These are phyloP conservation scores for Cotesia chilonis DNA, from an alignment of 1,140 invertebrate genomes.

Conservation along the genomic window DNA sequence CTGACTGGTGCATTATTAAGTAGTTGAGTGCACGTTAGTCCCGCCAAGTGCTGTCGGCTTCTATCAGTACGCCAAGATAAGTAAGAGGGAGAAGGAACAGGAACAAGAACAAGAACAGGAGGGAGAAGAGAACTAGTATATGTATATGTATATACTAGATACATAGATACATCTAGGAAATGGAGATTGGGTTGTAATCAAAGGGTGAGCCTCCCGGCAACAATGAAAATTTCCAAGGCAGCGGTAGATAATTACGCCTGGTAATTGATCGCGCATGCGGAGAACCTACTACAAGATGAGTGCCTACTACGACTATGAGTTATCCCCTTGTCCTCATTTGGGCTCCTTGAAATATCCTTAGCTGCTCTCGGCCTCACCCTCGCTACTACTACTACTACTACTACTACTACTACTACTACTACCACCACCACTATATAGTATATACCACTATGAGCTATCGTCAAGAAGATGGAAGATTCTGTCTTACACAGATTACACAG, in stretches of 20 bases:
- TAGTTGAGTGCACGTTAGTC: slow-evolving; percentile 57
- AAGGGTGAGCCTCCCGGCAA: slow-evolving; percentile 30
- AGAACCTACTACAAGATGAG: background rate
- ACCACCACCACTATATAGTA: too few relatives aligned
- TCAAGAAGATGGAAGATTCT: too few relatives aligned
- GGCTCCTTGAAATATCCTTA: background rate
- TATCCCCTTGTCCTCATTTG: background rate
- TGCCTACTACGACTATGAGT: background rate
- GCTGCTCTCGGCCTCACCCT: background rate
- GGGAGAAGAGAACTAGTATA: background rate
- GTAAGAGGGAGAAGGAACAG: background rate
- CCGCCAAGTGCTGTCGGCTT: slow-evolving; percentile 53
- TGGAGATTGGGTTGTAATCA: slow-evolving; percentile 3
- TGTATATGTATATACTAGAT: background rate
- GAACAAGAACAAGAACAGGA: too few relatives aligned
- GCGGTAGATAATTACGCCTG: slow-evolving; percentile 39
- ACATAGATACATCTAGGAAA: background rate
- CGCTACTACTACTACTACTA: too few relatives aligned
- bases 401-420: too few relatives aligned
- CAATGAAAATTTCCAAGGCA: slow-evolving; percentile 40
- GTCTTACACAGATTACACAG: too few relatives aligned
- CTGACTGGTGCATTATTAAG: slow-evolving; percentile 59
- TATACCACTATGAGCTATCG: too few relatives aligned
- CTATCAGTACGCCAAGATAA: slow-evolving; percentile 43
- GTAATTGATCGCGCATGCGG: slow-evolving; percentile 36